Conservation (phyloP, 2,888 invertebrate species). For the Ophion slaviceki region DNA sequence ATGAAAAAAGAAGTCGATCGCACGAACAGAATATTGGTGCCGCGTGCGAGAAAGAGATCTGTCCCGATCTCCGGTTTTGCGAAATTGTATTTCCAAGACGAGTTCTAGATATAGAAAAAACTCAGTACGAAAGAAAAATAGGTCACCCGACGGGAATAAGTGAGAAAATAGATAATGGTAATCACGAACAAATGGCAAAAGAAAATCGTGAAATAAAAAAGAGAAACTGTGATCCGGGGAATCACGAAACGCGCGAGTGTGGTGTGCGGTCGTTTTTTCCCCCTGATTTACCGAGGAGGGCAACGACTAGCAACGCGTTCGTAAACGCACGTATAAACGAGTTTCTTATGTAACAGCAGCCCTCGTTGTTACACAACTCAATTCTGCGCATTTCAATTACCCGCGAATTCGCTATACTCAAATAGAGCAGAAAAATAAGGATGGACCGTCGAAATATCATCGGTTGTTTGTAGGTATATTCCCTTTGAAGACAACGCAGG, state of each 20-base stretch:
- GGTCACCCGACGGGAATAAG: neutral
- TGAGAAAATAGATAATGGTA: conserved; percentile 13
- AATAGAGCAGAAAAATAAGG: neutral
- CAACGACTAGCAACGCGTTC: conserved; percentile 54
- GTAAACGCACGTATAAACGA: conserved; percentile 70
- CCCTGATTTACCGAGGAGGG: conserved; percentile 47
- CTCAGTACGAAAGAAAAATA: neutral
- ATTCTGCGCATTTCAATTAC: conserved; percentile 18
- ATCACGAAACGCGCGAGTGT: neutral
- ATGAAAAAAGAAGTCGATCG: neutral
- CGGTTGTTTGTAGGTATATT: neutral
- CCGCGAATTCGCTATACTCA: neutral
- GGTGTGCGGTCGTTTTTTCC: neutral
- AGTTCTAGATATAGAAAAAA: too few relatives aligned
- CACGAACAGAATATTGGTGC: neutral
- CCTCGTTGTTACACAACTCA: conserved; percentile 48
- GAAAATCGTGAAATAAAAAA: neutral
- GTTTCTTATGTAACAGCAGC: conserved; percentile 78
- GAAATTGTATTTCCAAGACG: too few relatives aligned
- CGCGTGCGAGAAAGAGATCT: neutral
- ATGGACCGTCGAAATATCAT: neutral
- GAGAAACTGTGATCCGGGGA: neutral
- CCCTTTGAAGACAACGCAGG: neutral
- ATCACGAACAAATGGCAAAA: neutral
- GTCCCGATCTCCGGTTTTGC: too few relatives aligned